Percentiles rank a stretch among this genome's conserved stretches.
phyloP scores from a whole-genome alignment of 2,797 vertebrate species.

The Sardinella longiceps region DNA sequence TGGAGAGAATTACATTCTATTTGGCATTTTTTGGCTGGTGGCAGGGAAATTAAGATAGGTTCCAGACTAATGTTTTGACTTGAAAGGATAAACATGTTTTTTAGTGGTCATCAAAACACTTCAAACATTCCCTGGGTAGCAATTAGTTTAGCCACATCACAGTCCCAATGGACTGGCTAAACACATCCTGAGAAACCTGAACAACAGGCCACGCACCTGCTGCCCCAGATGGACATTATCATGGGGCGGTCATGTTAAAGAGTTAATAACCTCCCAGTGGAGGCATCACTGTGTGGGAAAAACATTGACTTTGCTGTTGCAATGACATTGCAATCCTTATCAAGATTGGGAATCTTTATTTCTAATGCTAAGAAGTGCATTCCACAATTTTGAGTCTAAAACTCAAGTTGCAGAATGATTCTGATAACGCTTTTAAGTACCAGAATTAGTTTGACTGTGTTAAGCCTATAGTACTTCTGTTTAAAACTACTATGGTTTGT shows the following conservation, averaged over 20 bases:
- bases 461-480: too few species aligned
- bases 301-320: neutral
- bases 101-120: neutral
- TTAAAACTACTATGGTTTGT: too few species aligned
- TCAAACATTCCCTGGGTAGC: conserved; percentile 1
- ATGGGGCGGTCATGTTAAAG: neutral
- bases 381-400: too few species aligned
- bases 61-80: neutral
- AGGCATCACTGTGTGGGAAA: neutral
- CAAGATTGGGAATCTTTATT: neutral
- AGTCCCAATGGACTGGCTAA: conserved; percentile 4
- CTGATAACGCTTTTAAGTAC: too few species aligned
- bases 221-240: neutral
- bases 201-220: conserved; percentile 5
- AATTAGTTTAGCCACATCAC: neutral
- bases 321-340: neutral
- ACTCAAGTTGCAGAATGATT: too few species aligned
- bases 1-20: too few species aligned
- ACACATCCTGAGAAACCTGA: neutral
- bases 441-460: too few species aligned
- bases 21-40: neutral
- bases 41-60: neutral
- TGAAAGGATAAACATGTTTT: conserved; percentile 20
- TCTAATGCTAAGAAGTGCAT: too few species aligned
- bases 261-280: neutral